A percentile compares a stretch with the other conserved stretches of the same genome.
These are phyloP conservation scores for Danio aesculapii DNA, from an alignment of 2,797 vertebrate genomes.

Conservation along the genomic window DNA sequence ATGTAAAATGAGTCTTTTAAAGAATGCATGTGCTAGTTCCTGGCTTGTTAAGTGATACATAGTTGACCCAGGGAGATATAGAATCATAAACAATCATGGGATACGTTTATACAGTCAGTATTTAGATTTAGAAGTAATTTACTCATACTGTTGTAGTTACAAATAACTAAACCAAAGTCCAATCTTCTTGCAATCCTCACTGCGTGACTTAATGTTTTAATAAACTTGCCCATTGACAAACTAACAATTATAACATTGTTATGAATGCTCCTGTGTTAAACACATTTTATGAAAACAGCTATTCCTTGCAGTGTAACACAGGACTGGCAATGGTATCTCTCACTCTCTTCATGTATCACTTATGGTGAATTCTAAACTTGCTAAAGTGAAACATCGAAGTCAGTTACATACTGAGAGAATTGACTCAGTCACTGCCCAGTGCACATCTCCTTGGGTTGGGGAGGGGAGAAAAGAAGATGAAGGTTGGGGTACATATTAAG, in stretches of 20 bases:
- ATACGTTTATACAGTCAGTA: background rate
- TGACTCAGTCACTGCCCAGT: constrained; percentile 56
- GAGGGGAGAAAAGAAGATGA: constrained; percentile 40
- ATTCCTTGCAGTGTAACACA: background rate
- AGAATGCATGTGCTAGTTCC: background rate
- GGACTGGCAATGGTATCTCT: background rate
- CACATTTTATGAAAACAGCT: background rate
- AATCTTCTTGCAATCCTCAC: no score
- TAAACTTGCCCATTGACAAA: no score
- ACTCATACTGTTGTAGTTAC: background rate
- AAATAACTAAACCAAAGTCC: background rate
- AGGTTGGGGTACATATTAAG: constrained; percentile 10
- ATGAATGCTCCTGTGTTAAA: background rate
- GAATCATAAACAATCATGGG: background rate
- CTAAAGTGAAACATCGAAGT: background rate
- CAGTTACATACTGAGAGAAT: background rate
- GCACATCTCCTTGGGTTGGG: constrained; percentile 61
- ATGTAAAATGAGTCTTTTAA: constrained; percentile 4
- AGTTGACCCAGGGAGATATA: background rate
- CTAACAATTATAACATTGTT: background rate
- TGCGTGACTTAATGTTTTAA: background rate
- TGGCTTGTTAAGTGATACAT: background rate
- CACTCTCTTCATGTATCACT: background rate
- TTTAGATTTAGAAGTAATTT: background rate
- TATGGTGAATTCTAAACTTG: background rate